Base-by-base conservation (phyloP, 2,888 invertebrate species). In the Hymenopus coronatus region DNA sequence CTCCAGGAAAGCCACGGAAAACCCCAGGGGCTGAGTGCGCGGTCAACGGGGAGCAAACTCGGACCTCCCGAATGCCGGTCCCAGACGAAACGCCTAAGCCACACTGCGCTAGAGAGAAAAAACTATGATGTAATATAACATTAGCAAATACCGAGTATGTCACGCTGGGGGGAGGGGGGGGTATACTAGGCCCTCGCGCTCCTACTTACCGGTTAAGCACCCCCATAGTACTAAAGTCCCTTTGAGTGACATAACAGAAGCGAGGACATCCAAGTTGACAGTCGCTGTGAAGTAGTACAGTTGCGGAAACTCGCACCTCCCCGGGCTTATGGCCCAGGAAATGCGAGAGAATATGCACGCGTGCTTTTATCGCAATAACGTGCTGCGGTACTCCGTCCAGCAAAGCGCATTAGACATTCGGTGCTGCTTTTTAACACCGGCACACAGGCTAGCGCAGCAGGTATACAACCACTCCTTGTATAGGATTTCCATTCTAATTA, bases 401-500 rank as follows among this genome's bases (percentile, higher is more conserved):
- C 20, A 70, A 70, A 70, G 54, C 54, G 20, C 54, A 70, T 70
- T 70, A 70, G 20, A 70, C 20, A 70, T 20, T 70, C 54, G 54
- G 14, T 2, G 20, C 20, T 25, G 54, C 54, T 20, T 25, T 25
- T 70, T 70, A 70, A 70, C 54, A 70, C 54, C 46, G 54, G 8
- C 46, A 85, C 40, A 46, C 27, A 46, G 84, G 33, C 33, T 1
- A 25, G 33, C n/a, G 25, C 1, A 85, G 25, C 25, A 46, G 46
- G 40, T 54, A 25, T n/a, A n/a, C n/a, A n/a, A n/a, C n/a, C 27
- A 81, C 20, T 20, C 30, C 81, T 81, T 81, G 86, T 86, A 28
- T 86, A n/a, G 83, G 89, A 89, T 89, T 89, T 87, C 86, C 89
- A 89, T 89, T 87, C 87, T 89, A 89, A 89, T 89, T 89, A 89